Conservation (phyloP, 2,888 invertebrate species). For the Drosophila pseudotalamancana region DNA sequence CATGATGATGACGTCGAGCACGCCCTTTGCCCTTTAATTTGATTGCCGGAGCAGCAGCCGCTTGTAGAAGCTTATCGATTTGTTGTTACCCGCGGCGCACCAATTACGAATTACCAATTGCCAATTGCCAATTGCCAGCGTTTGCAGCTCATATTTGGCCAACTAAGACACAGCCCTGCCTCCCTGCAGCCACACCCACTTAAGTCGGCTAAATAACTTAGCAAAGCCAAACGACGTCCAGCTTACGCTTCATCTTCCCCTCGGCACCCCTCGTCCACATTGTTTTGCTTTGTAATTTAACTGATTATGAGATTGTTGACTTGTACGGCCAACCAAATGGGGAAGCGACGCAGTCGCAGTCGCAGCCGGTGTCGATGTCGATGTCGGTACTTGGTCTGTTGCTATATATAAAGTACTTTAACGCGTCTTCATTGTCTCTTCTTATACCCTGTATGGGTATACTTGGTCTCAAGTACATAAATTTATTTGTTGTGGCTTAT, state of each 20-base stretch:
- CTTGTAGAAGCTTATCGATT: conserved; percentile 43
- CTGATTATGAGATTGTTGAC: conserved; percentile 81
- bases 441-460: conserved; percentile 15
- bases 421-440: conserved; percentile 46
- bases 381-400: conserved; percentile 32
- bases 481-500: too few relatives aligned
- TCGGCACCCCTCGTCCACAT: conserved; percentile 4
- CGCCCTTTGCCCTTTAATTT: conserved; percentile 64
- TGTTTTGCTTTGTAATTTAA: conserved; percentile 67
- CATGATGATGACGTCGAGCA: not conserved
- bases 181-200: conserved; percentile 33
- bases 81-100: conserved; percentile 22
- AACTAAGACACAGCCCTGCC: conserved; percentile 6
- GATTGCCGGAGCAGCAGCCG: conserved; percentile 58
- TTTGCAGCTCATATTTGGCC: conserved; percentile 39
- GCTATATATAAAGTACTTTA: conserved; percentile 54
- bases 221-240: conserved; percentile 27
- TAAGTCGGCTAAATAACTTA: conserved; percentile 50
- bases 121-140: too few relatives aligned
- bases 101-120: conserved; percentile 25
- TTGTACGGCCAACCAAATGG: conserved; percentile 38
- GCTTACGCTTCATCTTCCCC: conserved; percentile 1
- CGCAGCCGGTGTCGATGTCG: conserved; percentile 8
- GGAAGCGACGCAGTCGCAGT: conserved; percentile 33
- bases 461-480: too few relatives aligned